phyloP scores from a whole-genome alignment of 2,113 vertebrate species.

The Gasterosteus aculeatus region DNA sequence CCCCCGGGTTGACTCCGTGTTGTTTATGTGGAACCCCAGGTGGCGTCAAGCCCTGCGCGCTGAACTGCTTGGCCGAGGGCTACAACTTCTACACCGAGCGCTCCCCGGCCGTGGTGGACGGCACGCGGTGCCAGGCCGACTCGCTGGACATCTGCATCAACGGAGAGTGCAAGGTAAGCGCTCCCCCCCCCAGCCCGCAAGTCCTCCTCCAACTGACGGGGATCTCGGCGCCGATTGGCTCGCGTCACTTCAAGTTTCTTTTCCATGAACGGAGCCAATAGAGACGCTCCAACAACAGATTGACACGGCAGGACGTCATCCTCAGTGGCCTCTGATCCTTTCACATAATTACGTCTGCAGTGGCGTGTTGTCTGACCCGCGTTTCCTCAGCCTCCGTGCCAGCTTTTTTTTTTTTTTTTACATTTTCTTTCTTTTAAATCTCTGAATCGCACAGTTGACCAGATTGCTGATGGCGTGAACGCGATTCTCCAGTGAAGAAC shows the following conservation, averaged over 20 bases:
- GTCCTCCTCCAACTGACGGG: neutral
- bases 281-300: neutral
- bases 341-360: neutral
- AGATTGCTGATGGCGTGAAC: slow-evolving; percentile 30
- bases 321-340: neutral
- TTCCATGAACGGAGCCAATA: too few species aligned
- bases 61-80: slow-evolving; percentile 98
- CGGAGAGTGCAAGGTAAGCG: slow-evolving; percentile 96
- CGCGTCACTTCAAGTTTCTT: neutral
- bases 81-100: slow-evolving; percentile 99
- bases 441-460: slow-evolving; percentile 17
- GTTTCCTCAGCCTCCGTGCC: slow-evolving; percentile 9
- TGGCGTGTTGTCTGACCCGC: neutral
- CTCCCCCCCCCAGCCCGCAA: neutral
- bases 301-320: neutral
- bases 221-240: neutral
- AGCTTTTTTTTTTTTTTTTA: slow-evolving; percentile 25
- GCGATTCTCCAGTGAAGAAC: slow-evolving; percentile 27
- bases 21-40: slow-evolving; percentile 75
- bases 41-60: slow-evolving; percentile 95
- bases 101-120: slow-evolving; percentile 94
- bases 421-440: slow-evolving; percentile 21
- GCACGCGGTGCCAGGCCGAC: slow-evolving; percentile 94
- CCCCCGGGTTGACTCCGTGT: neutral
- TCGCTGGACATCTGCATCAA: slow-evolving; percentile 99